Conservation (phyloP, 1,140 invertebrate genomes). For the Euschistus heros region DNA sequence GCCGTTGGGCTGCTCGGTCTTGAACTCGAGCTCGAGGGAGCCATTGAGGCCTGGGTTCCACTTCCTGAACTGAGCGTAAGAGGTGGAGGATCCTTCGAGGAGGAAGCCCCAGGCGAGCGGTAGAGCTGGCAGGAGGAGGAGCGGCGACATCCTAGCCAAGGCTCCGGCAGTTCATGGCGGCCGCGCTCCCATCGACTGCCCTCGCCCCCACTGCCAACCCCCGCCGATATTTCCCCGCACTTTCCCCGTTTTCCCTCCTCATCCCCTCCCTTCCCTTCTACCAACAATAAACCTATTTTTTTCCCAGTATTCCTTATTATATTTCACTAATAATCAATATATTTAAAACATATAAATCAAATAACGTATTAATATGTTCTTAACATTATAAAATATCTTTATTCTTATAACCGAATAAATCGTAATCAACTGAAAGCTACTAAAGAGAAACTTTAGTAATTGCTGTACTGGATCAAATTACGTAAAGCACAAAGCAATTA, state of each 20-base stretch:
- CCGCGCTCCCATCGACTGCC: slow-evolving; percentile 4
- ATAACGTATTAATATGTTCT: too few relatives aligned
- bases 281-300: too few relatives aligned
- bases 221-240: not conserved
- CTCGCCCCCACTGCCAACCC: not conserved
- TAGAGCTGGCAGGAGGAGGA: not conserved
- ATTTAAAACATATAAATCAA: too few relatives aligned
- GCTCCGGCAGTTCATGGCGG: not conserved
- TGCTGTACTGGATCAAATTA: too few relatives aligned
- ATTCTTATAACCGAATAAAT: too few relatives aligned
- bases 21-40: slow-evolving; percentile 84
- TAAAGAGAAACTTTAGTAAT: too few relatives aligned
- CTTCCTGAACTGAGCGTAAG: slow-evolving; percentile 80
- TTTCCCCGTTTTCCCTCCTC: not conserved
- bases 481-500: too few relatives aligned
- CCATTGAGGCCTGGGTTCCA: slow-evolving; percentile 81
- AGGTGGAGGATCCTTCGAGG: slow-evolving; percentile 70
- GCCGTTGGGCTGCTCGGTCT: slow-evolving; percentile 80
- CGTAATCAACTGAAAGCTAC: too few relatives aligned
- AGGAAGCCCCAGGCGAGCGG: slow-evolving; percentile 47
- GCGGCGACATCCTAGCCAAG: slow-evolving; percentile 4
- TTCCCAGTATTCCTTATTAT: too few relatives aligned
- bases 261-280: not conserved
- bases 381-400: too few relatives aligned
- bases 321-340: too few relatives aligned